Conservation (phyloP, 2,797 vertebrate genomes). For the Gymnodraco acuticeps region DNA sequence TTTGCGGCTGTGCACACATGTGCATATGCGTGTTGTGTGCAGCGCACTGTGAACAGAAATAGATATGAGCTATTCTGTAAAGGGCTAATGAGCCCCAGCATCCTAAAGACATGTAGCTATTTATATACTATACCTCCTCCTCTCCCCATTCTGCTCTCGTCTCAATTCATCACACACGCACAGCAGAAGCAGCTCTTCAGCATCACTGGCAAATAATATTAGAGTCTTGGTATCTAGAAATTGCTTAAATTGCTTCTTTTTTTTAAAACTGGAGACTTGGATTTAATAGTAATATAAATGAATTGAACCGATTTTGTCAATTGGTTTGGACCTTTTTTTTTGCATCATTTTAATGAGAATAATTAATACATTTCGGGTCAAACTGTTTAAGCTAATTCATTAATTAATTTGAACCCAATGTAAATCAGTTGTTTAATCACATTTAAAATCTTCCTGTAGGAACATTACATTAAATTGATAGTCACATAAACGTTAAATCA, state of each 20-base stretch:
- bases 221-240: constrained; percentile 5
- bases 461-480: constrained; percentile 36
- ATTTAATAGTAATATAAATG: not conserved
- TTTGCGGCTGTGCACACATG: constrained; percentile 27
- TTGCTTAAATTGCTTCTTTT: not conserved
- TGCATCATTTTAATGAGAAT: not conserved
- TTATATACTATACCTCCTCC: constrained; percentile 69
- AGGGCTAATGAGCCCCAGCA: constrained; percentile 74
- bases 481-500: constrained; percentile 39
- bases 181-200: constrained; percentile 22
- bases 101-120: constrained; percentile 74
- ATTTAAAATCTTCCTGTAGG: constrained; percentile 10
- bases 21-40: constrained; percentile 50
- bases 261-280: not conserved
- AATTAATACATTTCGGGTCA: not conserved
- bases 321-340: not conserved
- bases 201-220: constrained; percentile 24
- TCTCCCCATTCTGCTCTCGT: constrained; percentile 51
- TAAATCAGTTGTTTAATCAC: not conserved
- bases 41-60: constrained; percentile 63
- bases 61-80: constrained; percentile 71
- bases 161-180: constrained; percentile 37
- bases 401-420: not conserved
- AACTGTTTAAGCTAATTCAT: not conserved
- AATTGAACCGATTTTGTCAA: not conserved